Conservation (phyloP, 2,888 invertebrate species). For the Drosophila ochracea region DNA sequence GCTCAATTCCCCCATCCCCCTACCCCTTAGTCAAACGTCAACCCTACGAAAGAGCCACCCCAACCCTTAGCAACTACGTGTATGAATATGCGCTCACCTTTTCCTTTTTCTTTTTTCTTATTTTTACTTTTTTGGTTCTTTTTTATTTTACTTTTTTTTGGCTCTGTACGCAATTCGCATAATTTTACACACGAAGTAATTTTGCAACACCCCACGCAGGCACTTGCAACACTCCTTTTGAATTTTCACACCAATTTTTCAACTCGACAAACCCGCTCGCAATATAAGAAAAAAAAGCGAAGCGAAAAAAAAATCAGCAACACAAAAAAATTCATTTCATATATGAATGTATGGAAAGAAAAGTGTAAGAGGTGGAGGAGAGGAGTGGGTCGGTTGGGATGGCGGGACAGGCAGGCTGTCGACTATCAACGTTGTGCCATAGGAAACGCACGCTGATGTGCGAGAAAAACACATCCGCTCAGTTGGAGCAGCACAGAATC, state of each 20-base stretch:
- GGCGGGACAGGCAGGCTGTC: constrained; percentile 10
- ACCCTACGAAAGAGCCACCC: constrained; percentile 5
- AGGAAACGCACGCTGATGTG: constrained; percentile 81
- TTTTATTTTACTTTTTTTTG: constrained; percentile 28
- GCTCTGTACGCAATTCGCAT: constrained; percentile 78
- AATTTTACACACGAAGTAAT: constrained; percentile 82
- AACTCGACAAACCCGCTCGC: constrained; percentile 77
- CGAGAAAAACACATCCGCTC: constrained; percentile 80
- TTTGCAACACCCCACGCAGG: constrained; percentile 74
- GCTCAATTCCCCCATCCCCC: constrained; percentile 7
- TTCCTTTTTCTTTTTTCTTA: constrained; percentile 39
- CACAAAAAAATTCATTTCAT: constrained; percentile 50
- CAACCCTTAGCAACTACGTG: constrained; percentile 48
- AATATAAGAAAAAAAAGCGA: constrained; percentile 38
- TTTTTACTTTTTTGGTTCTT: constrained; percentile 5
- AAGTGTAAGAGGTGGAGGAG: constrained; percentile 5
- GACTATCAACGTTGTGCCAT: constrained; percentile 74
- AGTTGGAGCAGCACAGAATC: constrained; percentile 45
- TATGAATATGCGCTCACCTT: constrained; percentile 81
- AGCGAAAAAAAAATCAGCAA: constrained; percentile 50
- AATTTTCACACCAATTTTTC: constrained; percentile 84
- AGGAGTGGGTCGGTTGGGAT: background rate
- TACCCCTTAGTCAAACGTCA: constrained; percentile 18
- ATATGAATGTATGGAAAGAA: constrained; percentile 44
- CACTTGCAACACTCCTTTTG: constrained; percentile 82